phyloP scores from a whole-genome alignment of 2,888 invertebrate species.

The Mongoloraphidia duomilia region DNA sequence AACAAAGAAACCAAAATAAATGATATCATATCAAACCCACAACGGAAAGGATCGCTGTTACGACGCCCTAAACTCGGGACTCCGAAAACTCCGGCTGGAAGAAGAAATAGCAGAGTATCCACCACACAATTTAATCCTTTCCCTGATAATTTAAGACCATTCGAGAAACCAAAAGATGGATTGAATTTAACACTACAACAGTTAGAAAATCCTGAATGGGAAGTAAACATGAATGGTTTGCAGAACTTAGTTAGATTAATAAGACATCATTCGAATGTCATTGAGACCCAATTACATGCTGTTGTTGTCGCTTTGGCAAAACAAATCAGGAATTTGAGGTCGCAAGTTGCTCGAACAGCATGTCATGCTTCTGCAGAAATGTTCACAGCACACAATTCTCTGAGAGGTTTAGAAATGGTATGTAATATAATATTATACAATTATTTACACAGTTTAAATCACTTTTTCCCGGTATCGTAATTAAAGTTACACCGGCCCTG shows the following conservation, averaged over 20 bases:
- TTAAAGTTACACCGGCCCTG: no score
- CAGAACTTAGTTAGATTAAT: slow-evolving; percentile 53
- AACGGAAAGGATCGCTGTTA: slow-evolving; percentile 4
- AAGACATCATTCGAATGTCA: slow-evolving; percentile 45
- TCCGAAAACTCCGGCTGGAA: slow-evolving; percentile 10
- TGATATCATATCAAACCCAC: neutral
- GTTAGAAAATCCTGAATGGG: slow-evolving; percentile 66
- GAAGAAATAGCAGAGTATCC: slow-evolving; percentile 21
- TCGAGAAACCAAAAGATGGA: slow-evolving; percentile 49
- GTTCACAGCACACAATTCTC: slow-evolving; percentile 41
- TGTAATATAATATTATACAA: slow-evolving; percentile 26
- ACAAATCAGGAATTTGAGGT: slow-evolving; percentile 79
- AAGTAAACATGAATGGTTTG: slow-evolving; percentile 59
- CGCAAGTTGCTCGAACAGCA: slow-evolving; percentile 82
- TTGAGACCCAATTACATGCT: slow-evolving; percentile 51
- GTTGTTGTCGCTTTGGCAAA: slow-evolving; percentile 54
- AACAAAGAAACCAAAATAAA: slow-evolving; percentile 11
- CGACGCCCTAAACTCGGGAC: slow-evolving; percentile 22
- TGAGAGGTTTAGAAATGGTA: slow-evolving; percentile 42
- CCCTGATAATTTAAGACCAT: slow-evolving; percentile 30
- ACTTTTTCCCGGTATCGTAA: no score
- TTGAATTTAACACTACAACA: slow-evolving; percentile 46
- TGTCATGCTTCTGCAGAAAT: slow-evolving; percentile 71
- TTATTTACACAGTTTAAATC: neutral
- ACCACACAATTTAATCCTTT: slow-evolving; percentile 21